Evolutionary conservation across 1,140 invertebrate genomes (phyloP).

Genomic region (Colletes latitarsis): DNA sequence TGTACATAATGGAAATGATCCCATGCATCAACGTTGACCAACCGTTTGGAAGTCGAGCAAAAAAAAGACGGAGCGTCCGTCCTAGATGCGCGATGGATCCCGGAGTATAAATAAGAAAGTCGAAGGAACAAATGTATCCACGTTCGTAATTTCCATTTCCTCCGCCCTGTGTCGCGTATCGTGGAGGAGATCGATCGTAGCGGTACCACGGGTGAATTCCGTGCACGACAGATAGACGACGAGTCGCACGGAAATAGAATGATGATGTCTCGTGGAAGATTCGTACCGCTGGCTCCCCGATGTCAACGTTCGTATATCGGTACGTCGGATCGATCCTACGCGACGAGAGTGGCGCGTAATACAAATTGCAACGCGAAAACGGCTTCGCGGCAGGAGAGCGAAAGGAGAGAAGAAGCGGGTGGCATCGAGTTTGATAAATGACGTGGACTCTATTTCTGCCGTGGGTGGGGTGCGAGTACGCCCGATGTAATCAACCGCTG

Average conservation of each 20-base stretch:
- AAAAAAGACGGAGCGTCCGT: neutral
- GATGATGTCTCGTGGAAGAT: slow-evolving; percentile 61
- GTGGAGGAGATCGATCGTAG: slow-evolving; percentile 50
- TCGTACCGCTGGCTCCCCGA: neutral
- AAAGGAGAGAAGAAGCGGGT: slow-evolving; percentile 42
- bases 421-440: slow-evolving; percentile 76
- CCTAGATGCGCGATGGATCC: neutral
- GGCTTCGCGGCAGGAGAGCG: slow-evolving; percentile 49
- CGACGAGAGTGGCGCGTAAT: slow-evolving; percentile 59
- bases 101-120: slow-evolving; percentile 6
- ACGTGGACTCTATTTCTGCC: slow-evolving; percentile 68
- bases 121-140: slow-evolving; percentile 39
- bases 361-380: slow-evolving; percentile 73
- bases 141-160: slow-evolving; percentile 57
- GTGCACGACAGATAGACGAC: slow-evolving; percentile 45
- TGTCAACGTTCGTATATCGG: slow-evolving; percentile 42
- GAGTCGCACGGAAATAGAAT: slow-evolving; percentile 52
- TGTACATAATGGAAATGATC: neutral
- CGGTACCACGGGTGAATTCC: slow-evolving; percentile 46
- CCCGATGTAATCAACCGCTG: slow-evolving; percentile 74
- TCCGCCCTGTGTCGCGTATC: slow-evolving; percentile 25
- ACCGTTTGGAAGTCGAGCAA: neutral
- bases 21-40: slow-evolving; percentile 28
- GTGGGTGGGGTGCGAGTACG: slow-evolving; percentile 54
- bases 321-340: slow-evolving; percentile 57